Evolutionary conservation across 2,797 vertebrate genomes (phyloP).

Genomic region (Anguilla pacifica): DNA sequence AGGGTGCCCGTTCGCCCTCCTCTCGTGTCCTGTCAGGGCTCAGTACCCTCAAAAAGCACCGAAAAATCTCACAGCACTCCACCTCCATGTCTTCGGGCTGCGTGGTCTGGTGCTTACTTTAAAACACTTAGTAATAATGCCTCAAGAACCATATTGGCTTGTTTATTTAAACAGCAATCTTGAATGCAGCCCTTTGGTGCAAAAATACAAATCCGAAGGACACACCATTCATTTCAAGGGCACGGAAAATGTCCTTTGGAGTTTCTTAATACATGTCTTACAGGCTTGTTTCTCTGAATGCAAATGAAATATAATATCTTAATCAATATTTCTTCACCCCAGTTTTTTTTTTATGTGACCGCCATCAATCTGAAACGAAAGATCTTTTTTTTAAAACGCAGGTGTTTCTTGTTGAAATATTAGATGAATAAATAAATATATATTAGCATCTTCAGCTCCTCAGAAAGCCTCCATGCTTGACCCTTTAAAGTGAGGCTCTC

Average conservation of each 20-base stretch:
- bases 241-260: too few relatives aligned
- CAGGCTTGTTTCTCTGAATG: too few relatives aligned
- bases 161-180: background rate
- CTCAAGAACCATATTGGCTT: background rate
- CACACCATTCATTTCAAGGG: too few relatives aligned
- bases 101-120: background rate
- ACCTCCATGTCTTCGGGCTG: background rate
- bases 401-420: background rate
- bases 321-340: background rate
- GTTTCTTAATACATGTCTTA: too few relatives aligned
- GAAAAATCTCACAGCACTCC: background rate
- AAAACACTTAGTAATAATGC: background rate
- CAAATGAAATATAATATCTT: background rate
- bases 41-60: background rate
- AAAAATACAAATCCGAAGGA: background rate
- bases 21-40: constrained; percentile 4
- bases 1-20: background rate
- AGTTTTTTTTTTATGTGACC: background rate
- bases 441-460: background rate
- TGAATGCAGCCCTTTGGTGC: background rate
- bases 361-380: background rate
- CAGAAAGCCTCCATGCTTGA: background rate
- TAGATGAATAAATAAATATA: background rate
- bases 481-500: background rate
- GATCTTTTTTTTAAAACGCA: background rate